phyloP scores from a whole-genome alignment of 2,113 vertebrate species.

The Candoia aspera region DNA sequence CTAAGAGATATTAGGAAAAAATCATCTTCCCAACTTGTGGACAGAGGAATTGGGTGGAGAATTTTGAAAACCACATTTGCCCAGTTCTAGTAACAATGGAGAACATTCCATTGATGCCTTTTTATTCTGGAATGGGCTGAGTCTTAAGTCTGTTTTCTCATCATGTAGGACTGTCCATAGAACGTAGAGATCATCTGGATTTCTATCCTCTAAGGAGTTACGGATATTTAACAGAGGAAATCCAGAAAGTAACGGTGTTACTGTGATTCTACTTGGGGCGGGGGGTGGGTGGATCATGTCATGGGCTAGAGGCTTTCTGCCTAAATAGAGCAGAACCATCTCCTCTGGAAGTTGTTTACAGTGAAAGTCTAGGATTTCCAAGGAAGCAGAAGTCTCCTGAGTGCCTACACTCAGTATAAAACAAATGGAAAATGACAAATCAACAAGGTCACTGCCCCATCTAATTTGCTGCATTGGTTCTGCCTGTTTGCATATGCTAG shows the following conservation, averaged over 20 bases:
- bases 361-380: slow-evolving; percentile 29
- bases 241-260: slow-evolving; percentile 30
- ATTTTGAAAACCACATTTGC: no score
- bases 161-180: not conserved
- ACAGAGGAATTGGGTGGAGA: no score
- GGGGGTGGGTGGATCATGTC: not conserved
- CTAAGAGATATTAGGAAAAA: no score
- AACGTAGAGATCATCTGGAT: slow-evolving; percentile 9
- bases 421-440: slow-evolving; percentile 34
- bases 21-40: no score
- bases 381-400: not conserved
- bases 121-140: not conserved
- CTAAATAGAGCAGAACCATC: not conserved
- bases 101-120: not conserved
- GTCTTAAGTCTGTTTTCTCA: not conserved
- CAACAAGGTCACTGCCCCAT: slow-evolving; percentile 27
- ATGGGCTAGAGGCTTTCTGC: slow-evolving; percentile 31
- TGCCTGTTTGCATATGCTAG: slow-evolving; percentile 11
- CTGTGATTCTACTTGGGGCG: not conserved
- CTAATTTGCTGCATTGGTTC: slow-evolving; percentile 3
- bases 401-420: slow-evolving; percentile 23
- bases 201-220: not conserved
- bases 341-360: slow-evolving; percentile 27
- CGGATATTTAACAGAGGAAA: slow-evolving; percentile 8
- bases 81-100: not conserved